Evolutionary conservation across 2,888 invertebrate genomes (phyloP).

Genomic region (Hemistola chrysoprasaria): DNA sequence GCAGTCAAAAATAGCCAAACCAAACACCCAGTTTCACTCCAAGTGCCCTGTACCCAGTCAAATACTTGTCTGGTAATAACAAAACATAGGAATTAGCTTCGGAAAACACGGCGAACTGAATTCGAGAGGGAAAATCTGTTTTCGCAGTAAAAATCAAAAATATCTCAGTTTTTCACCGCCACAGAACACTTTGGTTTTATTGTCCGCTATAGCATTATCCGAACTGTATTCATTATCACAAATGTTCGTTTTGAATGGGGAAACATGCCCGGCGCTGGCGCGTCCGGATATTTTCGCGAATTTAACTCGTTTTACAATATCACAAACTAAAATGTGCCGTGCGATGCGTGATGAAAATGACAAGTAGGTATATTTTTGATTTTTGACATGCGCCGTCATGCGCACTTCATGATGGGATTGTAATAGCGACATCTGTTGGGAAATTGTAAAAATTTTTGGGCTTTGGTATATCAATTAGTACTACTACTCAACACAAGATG

Average conservation of each 20-base stretch:
- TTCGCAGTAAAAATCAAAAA: constrained; percentile 51
- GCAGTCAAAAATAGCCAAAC: constrained; percentile 66
- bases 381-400: constrained; percentile 82
- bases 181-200: constrained; percentile 38
- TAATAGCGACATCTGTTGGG: constrained; percentile 45
- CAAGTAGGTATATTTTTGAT: constrained; percentile 44
- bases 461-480: not conserved
- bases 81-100: constrained; percentile 38
- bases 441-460: not conserved
- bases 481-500: constrained; percentile 1
- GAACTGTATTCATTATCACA: constrained; percentile 41
- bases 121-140: constrained; percentile 46
- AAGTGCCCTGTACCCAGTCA: constrained; percentile 50
- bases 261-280: constrained; percentile 57
- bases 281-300: constrained; percentile 61
- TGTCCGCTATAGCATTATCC: constrained; percentile 46
- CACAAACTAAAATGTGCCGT: constrained; percentile 74
- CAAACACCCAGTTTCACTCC: constrained; percentile 45
- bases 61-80: constrained; percentile 46
- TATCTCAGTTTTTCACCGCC: constrained; percentile 42
- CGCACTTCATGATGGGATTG: constrained; percentile 54
- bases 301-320: constrained; percentile 65
- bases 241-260: constrained; percentile 47
- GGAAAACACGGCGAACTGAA: constrained; percentile 34
- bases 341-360: constrained; percentile 47